Conservation (phyloP, 2,888 invertebrate genomes). For the Melieria omissa region DNA sequence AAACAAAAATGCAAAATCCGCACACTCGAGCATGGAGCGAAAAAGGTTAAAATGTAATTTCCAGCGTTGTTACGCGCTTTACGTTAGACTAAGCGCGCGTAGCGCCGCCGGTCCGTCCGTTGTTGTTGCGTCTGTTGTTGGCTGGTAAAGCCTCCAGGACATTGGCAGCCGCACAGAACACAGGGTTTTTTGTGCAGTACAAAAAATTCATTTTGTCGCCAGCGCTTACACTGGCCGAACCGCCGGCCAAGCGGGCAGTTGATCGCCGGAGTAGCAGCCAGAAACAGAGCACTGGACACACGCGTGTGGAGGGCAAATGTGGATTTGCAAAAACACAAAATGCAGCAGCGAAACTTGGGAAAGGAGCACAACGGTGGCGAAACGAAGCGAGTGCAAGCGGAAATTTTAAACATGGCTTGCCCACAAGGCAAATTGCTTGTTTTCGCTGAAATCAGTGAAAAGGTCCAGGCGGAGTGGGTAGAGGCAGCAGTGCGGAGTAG, state of each 20-base stretch:
- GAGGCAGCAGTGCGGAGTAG: background rate
- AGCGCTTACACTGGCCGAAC: too few relatives aligned
- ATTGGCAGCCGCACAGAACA: background rate
- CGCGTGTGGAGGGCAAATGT: too few relatives aligned
- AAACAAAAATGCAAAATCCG: slow-evolving; percentile 2
- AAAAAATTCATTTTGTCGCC: too few relatives aligned
- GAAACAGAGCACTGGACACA: too few relatives aligned
- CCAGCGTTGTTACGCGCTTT: slow-evolving; percentile 45
- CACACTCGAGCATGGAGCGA: background rate
- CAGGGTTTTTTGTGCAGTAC: too few relatives aligned
- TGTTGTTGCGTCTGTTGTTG: too few relatives aligned
- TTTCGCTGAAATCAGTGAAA: background rate
- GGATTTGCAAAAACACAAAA: too few relatives aligned
- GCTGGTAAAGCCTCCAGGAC: slow-evolving; percentile 12
- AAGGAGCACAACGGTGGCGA: background rate
- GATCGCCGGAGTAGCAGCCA: too few relatives aligned
- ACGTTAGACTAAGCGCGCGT: background rate
- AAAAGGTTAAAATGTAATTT: slow-evolving; percentile 46
- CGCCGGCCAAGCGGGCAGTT: too few relatives aligned
- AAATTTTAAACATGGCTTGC: slow-evolving; percentile 4
- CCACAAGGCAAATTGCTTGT: slow-evolving; percentile 10
- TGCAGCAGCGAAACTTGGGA: background rate
- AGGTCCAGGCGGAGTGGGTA: background rate
- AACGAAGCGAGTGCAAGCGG: background rate
- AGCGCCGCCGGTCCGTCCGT: background rate